A percentile compares a stretch with the other conserved stretches of the same genome.
Conservation (phyloP, 2,797 vertebrate species). For the Botia almorhae region DNA sequence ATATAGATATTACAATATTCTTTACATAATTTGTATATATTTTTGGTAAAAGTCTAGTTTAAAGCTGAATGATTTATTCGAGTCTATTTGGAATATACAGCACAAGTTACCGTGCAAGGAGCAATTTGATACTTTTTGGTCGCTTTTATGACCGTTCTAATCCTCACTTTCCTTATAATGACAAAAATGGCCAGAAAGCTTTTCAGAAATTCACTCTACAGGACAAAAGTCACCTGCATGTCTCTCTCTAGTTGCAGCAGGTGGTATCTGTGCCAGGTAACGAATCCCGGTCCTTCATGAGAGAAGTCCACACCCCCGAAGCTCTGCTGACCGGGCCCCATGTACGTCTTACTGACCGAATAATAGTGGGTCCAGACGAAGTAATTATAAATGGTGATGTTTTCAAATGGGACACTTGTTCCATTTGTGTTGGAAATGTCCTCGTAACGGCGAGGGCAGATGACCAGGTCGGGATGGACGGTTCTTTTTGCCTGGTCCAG, state of each 20-base stretch:
- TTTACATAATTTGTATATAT: too few species aligned
- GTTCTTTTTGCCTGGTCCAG: constrained; percentile 89
- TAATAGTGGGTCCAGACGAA: constrained; percentile 98
- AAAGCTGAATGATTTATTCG: background rate
- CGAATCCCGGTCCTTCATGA: constrained; percentile 94
- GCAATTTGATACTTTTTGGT: too few species aligned
- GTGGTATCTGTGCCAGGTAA: constrained; percentile 96
- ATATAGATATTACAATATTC: too few species aligned
- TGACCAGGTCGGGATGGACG: constrained; percentile 89
- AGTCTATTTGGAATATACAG: background rate
- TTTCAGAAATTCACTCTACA: too few species aligned
- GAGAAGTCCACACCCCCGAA: constrained; percentile 94
- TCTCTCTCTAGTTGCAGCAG: constrained; percentile 92
- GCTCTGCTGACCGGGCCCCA: constrained; percentile 87
- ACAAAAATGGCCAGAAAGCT: background rate
- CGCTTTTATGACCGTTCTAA: too few species aligned
- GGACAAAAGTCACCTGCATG: constrained; percentile 83
- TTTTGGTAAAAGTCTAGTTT: background rate
- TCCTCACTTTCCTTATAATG: background rate
- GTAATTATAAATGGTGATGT: constrained; percentile 94
- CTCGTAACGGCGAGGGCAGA: constrained; percentile 86
- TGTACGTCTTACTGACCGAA: constrained; percentile 93
- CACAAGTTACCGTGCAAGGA: too few species aligned
- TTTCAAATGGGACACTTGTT: constrained; percentile 88
- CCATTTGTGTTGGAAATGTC: constrained; percentile 88